Base-by-base conservation (phyloP, 2,797 vertebrate genomes). In the Rallus crepitans region DNA sequence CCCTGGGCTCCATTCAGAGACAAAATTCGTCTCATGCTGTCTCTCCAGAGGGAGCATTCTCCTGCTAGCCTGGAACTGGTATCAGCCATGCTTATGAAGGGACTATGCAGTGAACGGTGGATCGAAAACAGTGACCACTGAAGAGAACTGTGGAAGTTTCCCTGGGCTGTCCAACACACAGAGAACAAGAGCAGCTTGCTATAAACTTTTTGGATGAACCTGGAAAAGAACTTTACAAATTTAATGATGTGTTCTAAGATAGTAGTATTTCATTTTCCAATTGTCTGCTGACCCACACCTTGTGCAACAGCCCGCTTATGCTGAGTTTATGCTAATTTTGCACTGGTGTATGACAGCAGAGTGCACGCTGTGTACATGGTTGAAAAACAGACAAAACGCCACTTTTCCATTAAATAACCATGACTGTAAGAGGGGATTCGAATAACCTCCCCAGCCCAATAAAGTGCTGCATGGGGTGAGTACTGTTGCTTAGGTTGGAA, bases 221-320 rank as follows among this genome's bases (percentile, higher is more conserved):
- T 75, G 93, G 55, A 69, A 95, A 95, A 86, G 15, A 45, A 86
- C 66, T 93, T 88, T 37, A 82, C 12, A 90, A 80, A 78, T 33
- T 81, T 94, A 93, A 86, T 1, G 3, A 91, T 39, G 72, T 93
- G 86, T 79, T 95, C 84, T 95, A 95, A 93, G 52, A 69, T 17
- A 64, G 39, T 6, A 66, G n/a, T 55, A 82, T 77, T 93, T 93
- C 2, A 23, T 91, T 91, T 83, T 80, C 57, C 50, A 60, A n/a
- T 80, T 85, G 37, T 92, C 37, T 1, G 1, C 64, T 82, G 66
- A 40, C 30, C 56, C 37, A 15, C 33, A 60, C 56, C 35, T 85
- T 78, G 53, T 92, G 71, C 77, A 94, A 70, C 7, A 66, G 18
- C 20, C 35, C 50, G 61, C 40, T 77, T 83, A 65, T 88, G 6